These are phyloP conservation scores for Cichlasoma orientale DNA, from an alignment of 2,797 vertebrate species.

Conservation along the genomic window DNA sequence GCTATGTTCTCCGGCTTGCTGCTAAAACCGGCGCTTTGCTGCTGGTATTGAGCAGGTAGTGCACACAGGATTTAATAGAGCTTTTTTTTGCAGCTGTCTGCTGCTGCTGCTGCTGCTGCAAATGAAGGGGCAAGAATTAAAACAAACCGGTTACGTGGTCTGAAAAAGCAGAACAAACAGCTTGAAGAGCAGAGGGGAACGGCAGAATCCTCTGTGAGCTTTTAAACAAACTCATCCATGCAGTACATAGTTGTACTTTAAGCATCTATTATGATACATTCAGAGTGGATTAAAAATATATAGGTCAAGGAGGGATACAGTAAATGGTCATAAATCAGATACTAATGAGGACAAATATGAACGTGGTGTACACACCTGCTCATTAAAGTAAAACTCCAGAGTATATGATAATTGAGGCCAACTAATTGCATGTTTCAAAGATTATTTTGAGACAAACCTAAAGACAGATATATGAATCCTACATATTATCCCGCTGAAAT, in stretches of 20 bases:
- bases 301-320: conserved; percentile 49
- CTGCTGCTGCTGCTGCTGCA: neutral
- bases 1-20: neutral
- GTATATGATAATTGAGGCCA: conserved; percentile 27
- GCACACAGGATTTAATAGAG: too few species aligned
- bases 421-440: conserved; percentile 4
- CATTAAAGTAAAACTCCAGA: conserved; percentile 35
- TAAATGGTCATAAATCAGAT: conserved; percentile 56
- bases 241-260: neutral
- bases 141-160: neutral
- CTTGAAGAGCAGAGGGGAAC: neutral
- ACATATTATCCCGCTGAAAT: neutral
- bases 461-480: neutral
- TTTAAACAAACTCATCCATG: neutral
- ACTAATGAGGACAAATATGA: conserved; percentile 53
- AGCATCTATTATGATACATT: neutral
- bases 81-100: too few species aligned
- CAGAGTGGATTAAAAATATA: conserved; percentile 15
- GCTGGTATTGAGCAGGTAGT: neutral
- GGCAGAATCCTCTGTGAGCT: neutral
- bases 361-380: conserved; percentile 15
- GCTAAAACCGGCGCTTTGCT: neutral
- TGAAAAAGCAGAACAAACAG: neutral
- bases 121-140: neutral
- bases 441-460: neutral